Conservation (phyloP, 2,113 vertebrate genomes). For the Gavia stellata region DNA sequence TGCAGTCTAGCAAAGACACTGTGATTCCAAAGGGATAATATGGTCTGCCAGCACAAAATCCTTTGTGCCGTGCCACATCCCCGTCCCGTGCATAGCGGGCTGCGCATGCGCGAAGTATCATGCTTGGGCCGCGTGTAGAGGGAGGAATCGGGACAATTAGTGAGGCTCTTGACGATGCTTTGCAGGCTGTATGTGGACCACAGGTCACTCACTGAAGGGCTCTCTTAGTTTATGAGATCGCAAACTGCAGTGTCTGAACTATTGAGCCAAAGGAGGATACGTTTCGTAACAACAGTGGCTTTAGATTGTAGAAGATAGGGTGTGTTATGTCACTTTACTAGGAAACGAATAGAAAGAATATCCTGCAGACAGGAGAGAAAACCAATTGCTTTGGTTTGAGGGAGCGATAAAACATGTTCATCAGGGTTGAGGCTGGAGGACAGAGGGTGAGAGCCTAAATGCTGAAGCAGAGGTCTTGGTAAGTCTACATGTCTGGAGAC, state of each 20-base stretch:
- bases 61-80: background rate
- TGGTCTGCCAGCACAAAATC: background rate
- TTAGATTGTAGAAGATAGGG: background rate
- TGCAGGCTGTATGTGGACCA: background rate
- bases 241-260: background rate
- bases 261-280: background rate
- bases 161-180: background rate
- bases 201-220: background rate
- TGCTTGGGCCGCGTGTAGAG: background rate
- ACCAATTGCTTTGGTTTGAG: background rate
- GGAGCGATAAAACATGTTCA: background rate
- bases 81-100: fast-evolving
- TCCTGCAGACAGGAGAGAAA: background rate
- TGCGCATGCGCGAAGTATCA: fast-evolving
- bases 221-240: background rate
- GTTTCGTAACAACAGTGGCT: background rate
- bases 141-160: background rate
- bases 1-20: background rate
- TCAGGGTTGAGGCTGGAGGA: background rate
- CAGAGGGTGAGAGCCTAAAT: background rate
- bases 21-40: background rate
- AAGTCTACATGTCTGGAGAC: background rate
- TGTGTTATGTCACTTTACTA: background rate
- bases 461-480: background rate
- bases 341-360: background rate